Percentiles rank a stretch among this genome's conserved stretches.
phyloP scores from a whole-genome alignment of 2,113 vertebrate species.

The Xiphophorus hellerii region DNA sequence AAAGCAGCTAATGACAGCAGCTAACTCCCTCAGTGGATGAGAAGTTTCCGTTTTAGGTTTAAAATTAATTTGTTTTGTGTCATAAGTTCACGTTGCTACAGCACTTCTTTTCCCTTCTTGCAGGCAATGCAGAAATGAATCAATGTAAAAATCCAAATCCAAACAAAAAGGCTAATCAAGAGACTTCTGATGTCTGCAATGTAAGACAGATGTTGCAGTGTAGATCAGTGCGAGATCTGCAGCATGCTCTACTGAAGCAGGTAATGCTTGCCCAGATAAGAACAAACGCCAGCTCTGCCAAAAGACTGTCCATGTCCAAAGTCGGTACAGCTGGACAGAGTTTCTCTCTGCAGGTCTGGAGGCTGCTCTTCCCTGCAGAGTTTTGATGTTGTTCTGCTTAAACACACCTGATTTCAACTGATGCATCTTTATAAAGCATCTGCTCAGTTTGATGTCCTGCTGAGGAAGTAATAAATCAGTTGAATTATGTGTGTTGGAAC shows the following conservation, averaged over 20 bases:
- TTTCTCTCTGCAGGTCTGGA: not conserved
- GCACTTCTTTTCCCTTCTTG: not conserved
- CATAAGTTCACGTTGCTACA: not conserved
- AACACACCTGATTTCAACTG: not conserved
- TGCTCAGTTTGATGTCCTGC: not conserved
- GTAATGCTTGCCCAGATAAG: not conserved
- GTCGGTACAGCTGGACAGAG: not conserved
- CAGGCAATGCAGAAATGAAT: not conserved
- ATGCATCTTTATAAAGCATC: not conserved
- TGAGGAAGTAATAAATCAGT: not conserved
- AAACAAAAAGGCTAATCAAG: no score
- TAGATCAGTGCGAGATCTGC: not conserved
- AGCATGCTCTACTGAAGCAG: not conserved
- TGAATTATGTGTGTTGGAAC: not conserved
- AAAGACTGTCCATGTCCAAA: not conserved
- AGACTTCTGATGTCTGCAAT: no score
- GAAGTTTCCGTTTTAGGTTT: not conserved
- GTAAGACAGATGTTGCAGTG: not conserved
- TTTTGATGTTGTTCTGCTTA: not conserved
- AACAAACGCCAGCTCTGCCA: no score
- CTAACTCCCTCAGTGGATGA: not conserved
- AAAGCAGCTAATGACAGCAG: no score
- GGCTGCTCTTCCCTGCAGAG: no score
- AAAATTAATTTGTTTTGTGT: not conserved
- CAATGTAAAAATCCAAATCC: not conserved